Percentiles rank a stretch among this genome's conserved stretches.
Evolutionary conservation across 2,888 invertebrate genomes (phyloP).

Genomic region (Lacanobia oleracea): DNA sequence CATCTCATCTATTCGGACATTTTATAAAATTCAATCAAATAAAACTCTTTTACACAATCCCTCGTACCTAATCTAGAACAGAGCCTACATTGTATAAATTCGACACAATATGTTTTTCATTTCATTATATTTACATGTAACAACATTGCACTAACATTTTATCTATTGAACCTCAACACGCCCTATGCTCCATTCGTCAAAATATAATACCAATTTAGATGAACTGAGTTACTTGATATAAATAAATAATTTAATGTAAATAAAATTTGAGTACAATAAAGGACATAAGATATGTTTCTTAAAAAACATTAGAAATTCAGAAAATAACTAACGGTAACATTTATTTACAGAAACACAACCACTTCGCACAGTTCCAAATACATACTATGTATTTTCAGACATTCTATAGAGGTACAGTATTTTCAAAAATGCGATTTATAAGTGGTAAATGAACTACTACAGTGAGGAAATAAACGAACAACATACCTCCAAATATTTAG

Average conservation of each 20-base stretch:
- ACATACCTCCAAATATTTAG: constrained; percentile 57
- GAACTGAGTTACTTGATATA: constrained; percentile 56
- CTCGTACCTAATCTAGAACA: constrained; percentile 65
- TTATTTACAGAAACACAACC: constrained; percentile 78
- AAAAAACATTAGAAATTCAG: constrained; percentile 55
- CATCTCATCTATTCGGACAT: constrained; percentile 58
- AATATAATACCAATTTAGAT: constrained; percentile 56
- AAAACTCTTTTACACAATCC: constrained; percentile 71
- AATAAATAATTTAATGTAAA: constrained; percentile 67
- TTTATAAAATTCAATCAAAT: constrained; percentile 71
- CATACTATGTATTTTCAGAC: constrained; percentile 57
- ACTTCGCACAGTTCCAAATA: constrained; percentile 62
- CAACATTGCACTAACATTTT: constrained; percentile 67
- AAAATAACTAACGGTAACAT: constrained; percentile 71
- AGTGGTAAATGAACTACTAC: constrained; percentile 62
- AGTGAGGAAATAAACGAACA: constrained; percentile 62
- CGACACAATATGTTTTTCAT: constrained; percentile 69
- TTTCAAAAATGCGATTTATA: constrained; percentile 72
- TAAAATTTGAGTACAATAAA: constrained; percentile 56
- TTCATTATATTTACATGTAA: constrained; percentile 74
- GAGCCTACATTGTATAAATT: constrained; percentile 71
- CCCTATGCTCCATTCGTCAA: constrained; percentile 45
- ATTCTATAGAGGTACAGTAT: constrained; percentile 77
- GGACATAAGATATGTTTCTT: constrained; percentile 56
- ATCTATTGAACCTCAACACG: constrained; percentile 53